Conservation (phyloP, 2,888 invertebrate genomes). For the Diloba caeruleocephala region DNA sequence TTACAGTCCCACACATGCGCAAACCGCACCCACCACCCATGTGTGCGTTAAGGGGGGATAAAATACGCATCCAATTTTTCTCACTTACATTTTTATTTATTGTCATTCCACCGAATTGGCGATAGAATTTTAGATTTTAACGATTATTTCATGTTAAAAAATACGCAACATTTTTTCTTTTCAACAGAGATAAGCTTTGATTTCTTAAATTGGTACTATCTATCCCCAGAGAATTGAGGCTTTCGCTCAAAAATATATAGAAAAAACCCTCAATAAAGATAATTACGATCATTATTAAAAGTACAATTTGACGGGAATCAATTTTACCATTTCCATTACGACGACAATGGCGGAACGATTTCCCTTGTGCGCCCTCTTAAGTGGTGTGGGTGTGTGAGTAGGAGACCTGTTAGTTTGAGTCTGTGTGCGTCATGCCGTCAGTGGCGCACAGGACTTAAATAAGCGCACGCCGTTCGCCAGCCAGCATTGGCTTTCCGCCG, state of each 20-base stretch:
- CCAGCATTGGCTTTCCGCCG: constrained; percentile 77
- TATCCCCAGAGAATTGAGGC: constrained; percentile 39
- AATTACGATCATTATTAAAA: constrained; percentile 83
- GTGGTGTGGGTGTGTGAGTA: constrained; percentile 58
- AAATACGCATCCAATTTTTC: constrained; percentile 79
- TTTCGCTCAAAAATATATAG: constrained; percentile 45
- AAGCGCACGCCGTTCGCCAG: constrained; percentile 45
- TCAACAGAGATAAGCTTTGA: constrained; percentile 46
- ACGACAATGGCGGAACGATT: constrained; percentile 83
- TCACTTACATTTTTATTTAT: constrained; percentile 78
- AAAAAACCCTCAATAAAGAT: constrained; percentile 71
- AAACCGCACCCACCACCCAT: constrained; percentile 40
- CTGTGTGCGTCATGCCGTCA: constrained; percentile 55
- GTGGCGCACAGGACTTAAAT: constrained; percentile 68
- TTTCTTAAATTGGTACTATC: constrained; percentile 50
- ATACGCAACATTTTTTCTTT: constrained; percentile 44
- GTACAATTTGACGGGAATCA: constrained; percentile 82
- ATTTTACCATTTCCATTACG: constrained; percentile 82
- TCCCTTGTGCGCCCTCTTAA: constrained; percentile 80
- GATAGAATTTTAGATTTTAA: constrained; percentile 66
- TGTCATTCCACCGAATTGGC: constrained; percentile 56
- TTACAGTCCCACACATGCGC: constrained; percentile 76
- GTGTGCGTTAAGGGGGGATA: constrained; percentile 73
- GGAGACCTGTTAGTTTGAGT: constrained; percentile 18
- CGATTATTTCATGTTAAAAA: constrained; percentile 63